Base-by-base conservation (phyloP, 1,140 invertebrate species). In the Aleiodes sp. region DNA sequence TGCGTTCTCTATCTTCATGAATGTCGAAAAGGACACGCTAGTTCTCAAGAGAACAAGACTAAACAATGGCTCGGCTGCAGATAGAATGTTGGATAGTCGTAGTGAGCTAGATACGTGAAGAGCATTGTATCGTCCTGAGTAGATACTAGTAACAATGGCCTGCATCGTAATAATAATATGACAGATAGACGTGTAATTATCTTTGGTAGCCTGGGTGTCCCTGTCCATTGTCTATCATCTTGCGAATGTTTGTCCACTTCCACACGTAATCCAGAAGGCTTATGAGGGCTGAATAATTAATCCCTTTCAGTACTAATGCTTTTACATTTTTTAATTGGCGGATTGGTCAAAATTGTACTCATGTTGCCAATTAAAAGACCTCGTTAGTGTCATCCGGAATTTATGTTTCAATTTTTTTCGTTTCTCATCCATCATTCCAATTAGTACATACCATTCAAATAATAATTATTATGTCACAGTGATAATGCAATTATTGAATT, bases 141-240 rank as follows among this genome's bases (percentile, higher is more conserved):
- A 68, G 35, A 69, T 71, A 62, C 64, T 65, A 70, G 63, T 73
- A 75, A 80, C 77, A 80, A 80, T 80, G 68, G 77, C 66, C 71
- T 70, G 14, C 62, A 60, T 52, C 68, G 69, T 71, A 73, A 75
- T 75, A 79, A 79, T 79, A 77, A 78, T 78, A 77, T 73, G 79
- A 78, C 77, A 77, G 73, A 80, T 75, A 80, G 75, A 76, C 76
- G 77, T 78, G 77, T 76, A 78, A 80, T 80, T 80, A 80, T 79
- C 76, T 79, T 79, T 73, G 70, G 71, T 70, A 72, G 75, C 73
- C 71, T 74, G 74, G 68, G 72, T 73, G 71, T 61, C 37, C 14
- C 29, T 41, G 26, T 29, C 52, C 56, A 74, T 74, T 70, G 72
- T 75, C 46, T 52, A 24, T 9, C 21, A 12, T 21, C 46, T 52